phyloP scores from a whole-genome alignment of 2,113 vertebrate genomes.

The Pseudorectes ferrugineus region DNA sequence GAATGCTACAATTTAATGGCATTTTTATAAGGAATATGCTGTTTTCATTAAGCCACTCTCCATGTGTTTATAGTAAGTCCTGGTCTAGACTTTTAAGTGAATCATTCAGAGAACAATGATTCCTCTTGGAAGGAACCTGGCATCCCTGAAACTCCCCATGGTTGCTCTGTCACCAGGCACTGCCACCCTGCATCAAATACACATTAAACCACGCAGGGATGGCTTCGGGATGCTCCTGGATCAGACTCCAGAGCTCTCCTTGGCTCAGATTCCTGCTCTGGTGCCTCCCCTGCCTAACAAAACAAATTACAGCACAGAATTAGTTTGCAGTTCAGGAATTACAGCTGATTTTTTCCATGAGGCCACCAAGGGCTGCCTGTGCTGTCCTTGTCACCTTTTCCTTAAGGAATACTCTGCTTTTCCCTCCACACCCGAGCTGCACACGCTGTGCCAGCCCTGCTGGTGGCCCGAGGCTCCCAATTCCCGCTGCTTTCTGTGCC shows the following conservation, averaged over 20 bases:
- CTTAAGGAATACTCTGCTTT: neutral
- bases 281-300: neutral
- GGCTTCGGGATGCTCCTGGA: neutral
- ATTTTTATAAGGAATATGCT: neutral
- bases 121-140: neutral
- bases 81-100: neutral
- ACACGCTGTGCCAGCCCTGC: neutral
- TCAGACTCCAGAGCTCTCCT: neutral
- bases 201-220: rapidly evolving
- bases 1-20: neutral
- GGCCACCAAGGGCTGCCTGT: neutral
- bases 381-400: neutral
- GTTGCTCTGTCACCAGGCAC: neutral
- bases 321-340: neutral
- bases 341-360: neutral
- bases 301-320: neutral
- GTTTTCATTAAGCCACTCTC: neutral
- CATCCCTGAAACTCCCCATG: neutral
- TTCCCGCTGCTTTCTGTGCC: neutral
- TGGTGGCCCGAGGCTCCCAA: neutral
- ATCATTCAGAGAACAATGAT: neutral
- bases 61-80: neutral
- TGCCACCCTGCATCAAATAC: neutral
- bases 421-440: neutral
- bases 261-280: neutral